Evolutionary conservation across 2,888 invertebrate genomes (phyloP).

Genomic region (Noctuana brunneofusca): DNA sequence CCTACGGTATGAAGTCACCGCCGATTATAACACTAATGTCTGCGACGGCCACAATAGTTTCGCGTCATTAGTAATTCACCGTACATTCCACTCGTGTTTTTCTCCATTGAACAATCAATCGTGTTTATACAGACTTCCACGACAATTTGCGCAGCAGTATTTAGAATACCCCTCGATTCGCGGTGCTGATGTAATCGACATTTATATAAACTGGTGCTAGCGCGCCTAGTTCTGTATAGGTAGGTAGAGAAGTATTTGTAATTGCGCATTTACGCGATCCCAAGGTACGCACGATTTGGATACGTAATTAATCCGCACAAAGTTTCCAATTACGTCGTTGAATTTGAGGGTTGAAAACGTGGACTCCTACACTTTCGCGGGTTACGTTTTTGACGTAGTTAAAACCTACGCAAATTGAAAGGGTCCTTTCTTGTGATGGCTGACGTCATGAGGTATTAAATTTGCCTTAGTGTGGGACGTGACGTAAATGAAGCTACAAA

Average conservation of each 20-base stretch:
- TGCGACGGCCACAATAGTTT: constrained; percentile 50
- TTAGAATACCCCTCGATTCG: constrained; percentile 45
- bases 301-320: constrained; percentile 14
- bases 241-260: constrained; percentile 5
- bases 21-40: constrained; percentile 50
- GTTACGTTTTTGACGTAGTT: constrained; percentile 8
- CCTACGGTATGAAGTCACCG: constrained; percentile 68
- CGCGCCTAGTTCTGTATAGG: constrained; percentile 35
- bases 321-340: constrained; percentile 11
- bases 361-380: constrained; percentile 2
- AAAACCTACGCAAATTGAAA: constrained; percentile 8
- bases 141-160: constrained; percentile 70
- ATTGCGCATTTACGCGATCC: constrained; percentile 27
- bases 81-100: constrained; percentile 63
- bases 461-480: background rate
- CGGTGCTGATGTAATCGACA: constrained; percentile 61
- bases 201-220: constrained; percentile 34
- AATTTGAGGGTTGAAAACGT: constrained; percentile 14
- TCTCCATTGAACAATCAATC: constrained; percentile 52
- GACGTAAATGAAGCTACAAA: constrained; percentile 17
- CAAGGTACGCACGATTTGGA: constrained; percentile 12
- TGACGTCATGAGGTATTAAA: constrained; percentile 62
- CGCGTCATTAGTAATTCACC: constrained; percentile 60
- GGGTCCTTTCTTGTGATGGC: background rate
- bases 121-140: constrained; percentile 71